Evolutionary conservation across 2,888 invertebrate genomes (phyloP), one percentile per base, ranked within the genome.

Genomic region (Trichogramma dendrolimi): DNA sequence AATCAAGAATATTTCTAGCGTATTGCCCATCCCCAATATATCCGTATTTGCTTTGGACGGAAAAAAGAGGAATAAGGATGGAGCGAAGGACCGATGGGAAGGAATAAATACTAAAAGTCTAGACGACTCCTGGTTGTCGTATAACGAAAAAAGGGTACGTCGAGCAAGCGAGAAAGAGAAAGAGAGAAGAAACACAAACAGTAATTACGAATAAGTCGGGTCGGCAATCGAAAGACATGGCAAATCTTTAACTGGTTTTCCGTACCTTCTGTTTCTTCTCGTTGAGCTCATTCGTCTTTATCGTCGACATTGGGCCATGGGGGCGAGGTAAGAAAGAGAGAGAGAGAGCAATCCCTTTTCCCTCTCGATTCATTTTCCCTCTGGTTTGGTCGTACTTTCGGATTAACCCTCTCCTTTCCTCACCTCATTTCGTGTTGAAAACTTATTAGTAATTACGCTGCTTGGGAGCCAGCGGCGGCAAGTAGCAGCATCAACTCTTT

Each of bases 371-470:
- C 64, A 68, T 64, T 66, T 68, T 58, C 67, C 58, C 55, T 58
- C 55, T 62, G 51, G 63, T 76, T 75, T 67, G 72, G 74, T 77
- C 76, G 78, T 79, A 78, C 79, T 77, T 79, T 77, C 70, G 75
- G 78, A 79, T 79, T 79, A 79, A 77, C 76, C 77, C 75, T 75
- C 77, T 75, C 75, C 75, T 79, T 78, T 79, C 79, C 75, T 78
- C 79, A 78, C 79, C 79, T 79, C 76, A 77, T 78, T 79, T 77
- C 76, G 79, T 73, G 79, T 77, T 75, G 79, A 79, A 79, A 79
- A 79, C 78, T 79, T 79, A 79, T 79, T 79, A 79, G 78, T 78
- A 79, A 79, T 79, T 79, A 79, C 78, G 74, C 69, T 69, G 70
- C 76, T 76, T 49, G 7, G 39, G 11, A 38, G 11, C 41, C 8